A percentile compares a stretch with the other conserved stretches of the same genome.
phyloP scores from a whole-genome alignment of 2,888 invertebrate genomes.

The Stratiomys singularior region DNA sequence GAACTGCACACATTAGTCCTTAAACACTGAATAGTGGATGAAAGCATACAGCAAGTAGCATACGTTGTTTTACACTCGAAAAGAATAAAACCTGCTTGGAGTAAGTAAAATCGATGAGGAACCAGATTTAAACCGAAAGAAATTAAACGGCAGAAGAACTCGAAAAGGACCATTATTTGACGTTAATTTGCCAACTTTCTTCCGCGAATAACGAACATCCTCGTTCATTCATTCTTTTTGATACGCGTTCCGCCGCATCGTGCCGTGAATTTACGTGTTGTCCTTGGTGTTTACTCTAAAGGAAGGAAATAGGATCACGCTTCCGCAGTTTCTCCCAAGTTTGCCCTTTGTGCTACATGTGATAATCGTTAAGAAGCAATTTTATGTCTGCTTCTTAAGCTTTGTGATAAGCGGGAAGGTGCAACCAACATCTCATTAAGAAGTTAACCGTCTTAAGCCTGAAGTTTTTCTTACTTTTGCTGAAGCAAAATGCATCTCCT shows the following conservation, averaged over 20 bases:
- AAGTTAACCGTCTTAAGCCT: constrained; percentile 10
- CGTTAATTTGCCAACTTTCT: neutral
- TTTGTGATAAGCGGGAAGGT: constrained; percentile 10
- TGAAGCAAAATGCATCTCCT: constrained; percentile 37
- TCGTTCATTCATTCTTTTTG: neutral
- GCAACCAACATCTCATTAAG: constrained; percentile 19
- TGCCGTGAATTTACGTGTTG: neutral
- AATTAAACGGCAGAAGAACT: neutral
- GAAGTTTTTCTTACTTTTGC: neutral
- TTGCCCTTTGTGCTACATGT: neutral
- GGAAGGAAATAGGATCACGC: constrained; percentile 10
- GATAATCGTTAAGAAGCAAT: constrained; percentile 2
- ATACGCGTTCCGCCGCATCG: neutral
- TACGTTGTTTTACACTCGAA: neutral
- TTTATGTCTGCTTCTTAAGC: neutral
- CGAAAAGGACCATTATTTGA: neutral
- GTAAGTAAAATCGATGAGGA: neutral
- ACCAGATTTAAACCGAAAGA: neutral
- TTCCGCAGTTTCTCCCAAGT: neutral
- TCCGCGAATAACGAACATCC: neutral
- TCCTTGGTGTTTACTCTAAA: constrained; percentile 17
- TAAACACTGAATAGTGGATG: neutral
- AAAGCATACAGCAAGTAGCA: neutral
- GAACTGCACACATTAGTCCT: neutral
- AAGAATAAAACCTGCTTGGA: neutral